Percentiles rank a stretch among this genome's conserved stretches.
phyloP scores from a whole-genome alignment of 1,140 invertebrate genomes.

The Meloidogyne hapla region DNA sequence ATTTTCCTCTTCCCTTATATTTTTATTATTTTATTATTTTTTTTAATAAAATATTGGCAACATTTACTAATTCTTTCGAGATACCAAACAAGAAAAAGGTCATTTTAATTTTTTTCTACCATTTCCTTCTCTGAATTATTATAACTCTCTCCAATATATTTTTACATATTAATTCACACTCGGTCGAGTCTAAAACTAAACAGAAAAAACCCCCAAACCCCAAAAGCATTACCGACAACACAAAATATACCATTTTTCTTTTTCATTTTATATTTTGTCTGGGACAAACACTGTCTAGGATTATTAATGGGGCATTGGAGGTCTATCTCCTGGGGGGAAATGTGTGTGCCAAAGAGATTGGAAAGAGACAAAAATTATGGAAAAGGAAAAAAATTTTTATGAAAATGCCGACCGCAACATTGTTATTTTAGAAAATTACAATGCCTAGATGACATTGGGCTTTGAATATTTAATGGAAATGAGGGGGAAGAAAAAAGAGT shows the following conservation, averaged over 20 bases:
- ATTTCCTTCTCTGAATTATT: background rate
- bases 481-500: background rate
- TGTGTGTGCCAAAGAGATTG: background rate
- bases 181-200: background rate
- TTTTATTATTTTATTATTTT: too few species aligned
- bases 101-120: too few species aligned
- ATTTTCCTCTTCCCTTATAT: too few species aligned
- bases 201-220: background rate
- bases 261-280: background rate
- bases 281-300: background rate
- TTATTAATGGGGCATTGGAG: background rate
- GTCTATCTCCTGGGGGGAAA: background rate
- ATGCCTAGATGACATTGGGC: constrained; percentile 14
- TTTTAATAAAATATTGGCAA: too few species aligned
- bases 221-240: background rate
- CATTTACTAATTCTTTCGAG: too few species aligned
- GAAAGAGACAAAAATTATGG: background rate
- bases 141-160: background rate
- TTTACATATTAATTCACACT: background rate
- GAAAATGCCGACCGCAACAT: constrained; percentile 1
- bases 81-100: too few species aligned
- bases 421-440: constrained; percentile 1
- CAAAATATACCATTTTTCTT: background rate
- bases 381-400: background rate
- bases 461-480: background rate